Conservation (phyloP, 2,797 vertebrate species). For the Fistularia commersonii region DNA sequence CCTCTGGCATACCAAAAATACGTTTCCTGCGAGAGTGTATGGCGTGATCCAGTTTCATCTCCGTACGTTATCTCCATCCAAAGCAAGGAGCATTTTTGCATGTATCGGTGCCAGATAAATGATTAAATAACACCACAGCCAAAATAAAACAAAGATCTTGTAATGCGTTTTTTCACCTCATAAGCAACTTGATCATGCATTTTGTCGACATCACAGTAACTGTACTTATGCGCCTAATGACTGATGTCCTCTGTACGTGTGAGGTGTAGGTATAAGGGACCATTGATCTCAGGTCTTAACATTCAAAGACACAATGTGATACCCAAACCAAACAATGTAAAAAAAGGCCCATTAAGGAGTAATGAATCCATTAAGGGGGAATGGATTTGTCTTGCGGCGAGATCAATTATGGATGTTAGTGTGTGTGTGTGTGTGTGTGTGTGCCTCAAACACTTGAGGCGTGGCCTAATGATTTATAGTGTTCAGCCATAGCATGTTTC, state of each 20-base stretch:
- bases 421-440: conserved; percentile 10
- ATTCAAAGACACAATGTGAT: conserved; percentile 71
- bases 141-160: conserved; percentile 28
- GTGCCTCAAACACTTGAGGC: conserved; percentile 44
- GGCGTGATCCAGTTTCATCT: conserved; percentile 55
- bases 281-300: conserved; percentile 77
- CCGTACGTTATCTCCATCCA: conserved; percentile 39
- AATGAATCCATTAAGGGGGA: conserved; percentile 80
- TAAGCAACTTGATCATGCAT: conserved; percentile 34
- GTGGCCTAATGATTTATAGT: conserved; percentile 69
- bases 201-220: conserved; percentile 42
- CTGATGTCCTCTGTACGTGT: conserved; percentile 47
- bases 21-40: conserved; percentile 31
- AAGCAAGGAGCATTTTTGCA: conserved; percentile 39
- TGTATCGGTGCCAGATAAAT: conserved; percentile 38
- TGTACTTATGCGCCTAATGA: conserved; percentile 41
- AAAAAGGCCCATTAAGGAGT: conserved; percentile 80
- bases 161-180: conserved; percentile 35
- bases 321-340: conserved; percentile 82
- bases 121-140: conserved; percentile 26
- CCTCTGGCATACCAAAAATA: conserved; percentile 53
- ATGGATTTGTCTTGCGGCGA: conserved; percentile 76
- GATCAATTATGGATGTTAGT: conserved; percentile 65
- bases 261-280: conserved; percentile 38
- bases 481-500: conserved; percentile 47